Evolutionary conservation across 2,888 invertebrate species (phyloP), one percentile per base, ranked within the genome.

Genomic region (Drosophila quasianomalipes): DNA sequence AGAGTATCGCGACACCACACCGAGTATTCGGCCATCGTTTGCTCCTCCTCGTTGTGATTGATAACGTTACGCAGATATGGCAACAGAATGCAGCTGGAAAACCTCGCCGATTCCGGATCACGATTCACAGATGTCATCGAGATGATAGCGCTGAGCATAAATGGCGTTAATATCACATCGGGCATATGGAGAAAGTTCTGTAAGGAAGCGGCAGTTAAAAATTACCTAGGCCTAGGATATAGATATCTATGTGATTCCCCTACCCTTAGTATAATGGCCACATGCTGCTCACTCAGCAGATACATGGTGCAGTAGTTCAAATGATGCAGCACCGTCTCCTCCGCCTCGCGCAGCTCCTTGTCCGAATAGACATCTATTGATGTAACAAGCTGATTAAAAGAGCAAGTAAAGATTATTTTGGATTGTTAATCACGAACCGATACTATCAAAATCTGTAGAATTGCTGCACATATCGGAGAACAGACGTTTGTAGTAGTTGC

Each of bases 271-370:
- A 91, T 89, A 39, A 88, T 76, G n/a, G 80, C 83, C 62, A 93
- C 71, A 74, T 93, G 92, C 37, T 89, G 81, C 76, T 93, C 93
- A 55, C 74, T 92, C 0, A 93, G 82, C 64, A 92, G 90, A 68
- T 91, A 92, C 83, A 93, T 93, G 9, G 93, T 93, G 64, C 93
- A 93, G 68, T 93, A 93, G 73, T 91, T 92, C 22, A 96, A 94
- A 83, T 95, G 95, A 91, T 94, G 95, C 7, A 96, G 88, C 30
- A 96, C 94, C 1, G 95, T 95, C 79, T 95, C 95, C 91, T 96
- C 95, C 3, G 94, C 94, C 82, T 95, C 94, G 64, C 94, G 93
- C n/a, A 94, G 83, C 79, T 95, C 95, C 79, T 94, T 93, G 74
- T 94, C 93, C 28, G 93, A 92, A 59, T 93, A 92, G 6, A 89